Evolutionary conservation across 2,113 vertebrate species (phyloP).

Genomic region (Sarotherodon lohbergeri): DNA sequence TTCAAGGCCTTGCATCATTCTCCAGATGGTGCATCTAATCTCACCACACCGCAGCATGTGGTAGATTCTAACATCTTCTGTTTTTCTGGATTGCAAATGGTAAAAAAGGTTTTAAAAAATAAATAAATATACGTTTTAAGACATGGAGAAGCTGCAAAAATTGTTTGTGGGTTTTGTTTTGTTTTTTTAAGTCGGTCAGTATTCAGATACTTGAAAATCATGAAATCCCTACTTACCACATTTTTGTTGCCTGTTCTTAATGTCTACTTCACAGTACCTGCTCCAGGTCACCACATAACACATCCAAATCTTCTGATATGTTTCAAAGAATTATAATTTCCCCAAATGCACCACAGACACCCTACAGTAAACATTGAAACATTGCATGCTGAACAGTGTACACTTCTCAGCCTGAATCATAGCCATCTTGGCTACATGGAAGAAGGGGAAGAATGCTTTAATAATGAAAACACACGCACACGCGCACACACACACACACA

Average conservation of each 20-base stretch:
- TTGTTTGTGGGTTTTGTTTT: neutral
- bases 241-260: neutral
- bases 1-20: neutral
- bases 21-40: neutral
- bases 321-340: neutral
- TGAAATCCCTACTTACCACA: neutral
- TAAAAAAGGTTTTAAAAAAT: neutral
- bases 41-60: neutral
- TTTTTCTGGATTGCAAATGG: neutral
- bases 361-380: neutral
- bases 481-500: neutral
- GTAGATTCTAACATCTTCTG: neutral
- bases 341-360: neutral
- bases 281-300: neutral
- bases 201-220: neutral
- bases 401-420: neutral
- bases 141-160: neutral
- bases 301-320: neutral
- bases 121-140: neutral
- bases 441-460: neutral
- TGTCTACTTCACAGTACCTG: neutral
- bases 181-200: neutral
- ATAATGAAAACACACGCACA: neutral
- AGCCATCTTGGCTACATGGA: neutral
- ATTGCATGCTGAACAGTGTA: neutral